A percentile compares a stretch with the other conserved stretches of the same genome.
These are phyloP conservation scores for Pantherophis alleghaniensis DNA, from an alignment of 2,797 vertebrate species.

Conservation along the genomic window DNA sequence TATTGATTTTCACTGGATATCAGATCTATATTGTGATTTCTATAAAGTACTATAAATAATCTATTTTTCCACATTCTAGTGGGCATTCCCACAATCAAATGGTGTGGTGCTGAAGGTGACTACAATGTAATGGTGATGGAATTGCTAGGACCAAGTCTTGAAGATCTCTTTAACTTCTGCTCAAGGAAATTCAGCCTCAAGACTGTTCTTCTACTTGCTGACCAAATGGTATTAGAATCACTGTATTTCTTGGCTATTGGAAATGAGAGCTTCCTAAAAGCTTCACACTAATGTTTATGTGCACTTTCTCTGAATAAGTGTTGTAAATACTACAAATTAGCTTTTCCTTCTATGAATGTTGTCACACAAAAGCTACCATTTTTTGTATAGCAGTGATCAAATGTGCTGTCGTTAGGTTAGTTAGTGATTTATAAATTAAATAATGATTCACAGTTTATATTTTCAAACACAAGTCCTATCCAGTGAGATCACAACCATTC, in stretches of 20 bases:
- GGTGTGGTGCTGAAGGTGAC: conserved; percentile 97
- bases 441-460: background rate
- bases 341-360: background rate
- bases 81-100: conserved; percentile 94
- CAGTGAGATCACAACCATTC: no score
- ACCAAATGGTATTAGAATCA: conserved; percentile 81
- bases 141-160: conserved; percentile 90
- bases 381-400: background rate
- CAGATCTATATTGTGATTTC: background rate
- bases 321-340: background rate
- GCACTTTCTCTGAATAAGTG: background rate
- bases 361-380: background rate
- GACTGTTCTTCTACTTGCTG: conserved; percentile 88
- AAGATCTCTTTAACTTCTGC: conserved; percentile 97
- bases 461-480: background rate
- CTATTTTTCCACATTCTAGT: conserved; percentile 74
- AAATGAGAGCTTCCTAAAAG: background rate
- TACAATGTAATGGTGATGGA: conserved; percentile 99
- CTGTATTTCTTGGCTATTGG: conserved; percentile 10
- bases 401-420: background rate
- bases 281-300: background rate
- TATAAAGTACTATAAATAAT: conserved; percentile 12
- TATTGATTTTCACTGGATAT: background rate
- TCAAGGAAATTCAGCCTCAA: conserved; percentile 92
- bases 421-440: background rate